phyloP scores from a whole-genome alignment of 2,888 invertebrate genomes.

The Eucriotettix oculatus region DNA sequence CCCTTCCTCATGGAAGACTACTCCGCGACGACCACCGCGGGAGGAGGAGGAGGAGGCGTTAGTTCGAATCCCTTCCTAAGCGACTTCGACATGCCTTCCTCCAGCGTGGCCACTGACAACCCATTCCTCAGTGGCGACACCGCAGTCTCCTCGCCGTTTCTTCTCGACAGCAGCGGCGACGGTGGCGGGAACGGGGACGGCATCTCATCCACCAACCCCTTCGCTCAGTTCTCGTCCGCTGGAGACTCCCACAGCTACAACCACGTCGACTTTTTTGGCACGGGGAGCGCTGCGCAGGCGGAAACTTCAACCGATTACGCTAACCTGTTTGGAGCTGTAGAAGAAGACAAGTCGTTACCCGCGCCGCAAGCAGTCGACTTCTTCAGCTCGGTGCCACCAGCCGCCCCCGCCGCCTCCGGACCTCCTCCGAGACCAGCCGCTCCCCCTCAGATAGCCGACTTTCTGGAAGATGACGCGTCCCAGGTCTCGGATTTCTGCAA shows the following conservation, averaged over 20 bases:
- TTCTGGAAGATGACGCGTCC: neutral
- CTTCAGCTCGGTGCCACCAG: neutral
- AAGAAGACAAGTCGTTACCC: neutral
- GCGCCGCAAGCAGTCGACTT: neutral
- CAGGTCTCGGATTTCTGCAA: constrained; percentile 3
- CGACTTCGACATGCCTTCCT: constrained; percentile 22
- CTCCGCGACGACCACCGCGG: constrained; percentile 15
- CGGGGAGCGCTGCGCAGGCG: neutral
- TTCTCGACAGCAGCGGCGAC: neutral
- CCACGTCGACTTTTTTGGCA: neutral
- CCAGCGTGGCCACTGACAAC: constrained; percentile 31
- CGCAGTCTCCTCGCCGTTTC: constrained; percentile 4
- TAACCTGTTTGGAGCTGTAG: neutral
- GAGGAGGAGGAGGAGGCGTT: constrained; percentile 19
- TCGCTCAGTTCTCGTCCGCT: constrained; percentile 21
- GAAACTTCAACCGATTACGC: neutral
- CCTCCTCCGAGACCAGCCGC: neutral
- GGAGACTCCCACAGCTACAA: neutral
- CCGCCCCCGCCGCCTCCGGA: neutral
- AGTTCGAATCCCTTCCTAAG: constrained; percentile 51
- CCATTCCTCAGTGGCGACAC: constrained; percentile 41
- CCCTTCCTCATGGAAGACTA: neutral
- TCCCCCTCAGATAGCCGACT: neutral
- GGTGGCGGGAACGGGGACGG: neutral
- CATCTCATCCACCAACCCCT: constrained; percentile 23